These are phyloP conservation scores for Parauchenoglanis punctatus DNA, from an alignment of 2,797 vertebrate species.

Conservation along the genomic window DNA sequence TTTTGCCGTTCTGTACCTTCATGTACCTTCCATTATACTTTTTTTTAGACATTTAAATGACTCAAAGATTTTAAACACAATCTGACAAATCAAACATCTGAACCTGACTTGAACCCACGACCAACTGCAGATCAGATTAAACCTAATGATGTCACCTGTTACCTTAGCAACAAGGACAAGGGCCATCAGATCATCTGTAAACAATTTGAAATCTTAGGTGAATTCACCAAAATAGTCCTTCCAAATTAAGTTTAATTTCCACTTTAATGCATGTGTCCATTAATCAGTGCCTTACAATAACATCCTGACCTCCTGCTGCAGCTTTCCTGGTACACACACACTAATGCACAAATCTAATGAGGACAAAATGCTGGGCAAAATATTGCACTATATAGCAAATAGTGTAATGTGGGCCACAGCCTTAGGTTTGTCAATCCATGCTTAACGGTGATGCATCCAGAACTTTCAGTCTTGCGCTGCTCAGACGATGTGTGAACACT, in stretches of 20 bases:
- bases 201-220: not conserved
- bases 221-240: not conserved
- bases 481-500: not conserved
- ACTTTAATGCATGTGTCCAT: not conserved
- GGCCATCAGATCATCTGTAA: not conserved
- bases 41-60: not conserved
- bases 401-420: not conserved
- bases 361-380: not conserved
- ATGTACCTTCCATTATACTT: not conserved
- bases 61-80: not conserved
- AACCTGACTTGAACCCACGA: conserved; percentile 6
- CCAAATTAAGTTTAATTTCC: not conserved
- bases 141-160: conserved; percentile 18
- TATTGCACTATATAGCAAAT: not conserved
- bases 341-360: not conserved
- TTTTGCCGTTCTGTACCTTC: not conserved
- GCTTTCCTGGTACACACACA: not conserved
- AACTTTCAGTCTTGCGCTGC: not conserved
- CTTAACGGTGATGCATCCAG: not conserved
- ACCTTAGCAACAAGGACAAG: conserved; percentile 18
- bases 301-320: not conserved
- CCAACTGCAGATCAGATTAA: conserved; percentile 1
- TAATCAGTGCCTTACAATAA: not conserved
- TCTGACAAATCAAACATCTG: not conserved
- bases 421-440: not conserved